These are phyloP conservation scores for Osmoderma eremita DNA, from an alignment of 2,888 invertebrate genomes.

Conservation along the genomic window DNA sequence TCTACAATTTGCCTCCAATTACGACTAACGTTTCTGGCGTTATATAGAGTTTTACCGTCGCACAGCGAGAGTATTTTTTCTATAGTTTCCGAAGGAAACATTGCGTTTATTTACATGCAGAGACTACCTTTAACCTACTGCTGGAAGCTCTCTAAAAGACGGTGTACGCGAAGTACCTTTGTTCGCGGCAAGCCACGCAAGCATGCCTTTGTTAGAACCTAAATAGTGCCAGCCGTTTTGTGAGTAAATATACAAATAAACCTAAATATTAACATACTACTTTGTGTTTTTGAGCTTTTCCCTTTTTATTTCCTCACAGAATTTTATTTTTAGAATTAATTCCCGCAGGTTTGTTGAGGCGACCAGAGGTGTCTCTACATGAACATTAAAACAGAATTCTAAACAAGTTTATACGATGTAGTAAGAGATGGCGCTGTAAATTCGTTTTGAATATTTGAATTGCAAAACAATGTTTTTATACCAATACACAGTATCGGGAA, in stretches of 20 bases:
- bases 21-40: constrained; percentile 54
- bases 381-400: too few relatives aligned
- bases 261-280: constrained; percentile 25
- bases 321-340: not conserved
- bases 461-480: too few relatives aligned
- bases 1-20: constrained; percentile 56
- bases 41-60: constrained; percentile 59
- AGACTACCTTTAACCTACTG: constrained; percentile 23
- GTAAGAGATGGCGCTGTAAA: not conserved
- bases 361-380: too few relatives aligned
- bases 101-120: constrained; percentile 36
- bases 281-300: constrained; percentile 9
- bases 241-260: constrained; percentile 31
- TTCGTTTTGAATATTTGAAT: too few relatives aligned
- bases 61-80: constrained; percentile 59
- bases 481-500: too few relatives aligned
- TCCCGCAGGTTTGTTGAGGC: too few relatives aligned
- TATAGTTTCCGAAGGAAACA: constrained; percentile 59
- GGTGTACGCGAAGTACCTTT: constrained; percentile 28
- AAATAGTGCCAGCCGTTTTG: constrained; percentile 37
- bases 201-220: constrained; percentile 39
- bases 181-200: constrained; percentile 7
- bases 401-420: too few relatives aligned
- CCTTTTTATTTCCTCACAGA: not conserved
- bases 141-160: constrained; percentile 5